Conservation (phyloP, 2,113 vertebrate genomes). For the Vanacampus margaritifer region DNA sequence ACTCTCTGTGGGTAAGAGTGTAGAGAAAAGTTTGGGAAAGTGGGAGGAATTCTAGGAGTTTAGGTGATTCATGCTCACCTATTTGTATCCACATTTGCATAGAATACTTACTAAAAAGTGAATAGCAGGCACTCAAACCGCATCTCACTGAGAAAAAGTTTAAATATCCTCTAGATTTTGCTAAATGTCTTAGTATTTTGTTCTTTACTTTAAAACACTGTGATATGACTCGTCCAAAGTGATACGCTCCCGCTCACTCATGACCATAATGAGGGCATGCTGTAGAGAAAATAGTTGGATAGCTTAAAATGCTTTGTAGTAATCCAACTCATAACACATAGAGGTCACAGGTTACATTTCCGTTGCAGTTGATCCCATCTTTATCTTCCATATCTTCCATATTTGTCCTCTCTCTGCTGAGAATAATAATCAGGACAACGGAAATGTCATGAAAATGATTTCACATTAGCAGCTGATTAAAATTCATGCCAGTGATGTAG, state of each 20-base stretch:
- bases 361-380: slow-evolving; percentile 22
- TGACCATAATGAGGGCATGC: background rate
- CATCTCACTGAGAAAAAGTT: no score
- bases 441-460: slow-evolving; percentile 40
- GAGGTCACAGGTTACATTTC: slow-evolving; percentile 8
- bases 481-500: slow-evolving; percentile 28
- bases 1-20: slow-evolving; percentile 34
- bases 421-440: slow-evolving; percentile 33
- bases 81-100: no score
- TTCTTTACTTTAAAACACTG: no score
- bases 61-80: no score
- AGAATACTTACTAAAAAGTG: no score
- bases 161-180: no score
- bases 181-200: no score
- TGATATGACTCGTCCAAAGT: no score
- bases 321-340: slow-evolving; percentile 25
- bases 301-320: background rate
- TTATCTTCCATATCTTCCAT: slow-evolving; percentile 36
- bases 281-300: background rate
- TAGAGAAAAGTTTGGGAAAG: slow-evolving; percentile 5
- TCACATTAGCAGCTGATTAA: slow-evolving; percentile 36
- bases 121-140: no score
- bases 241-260: no score
- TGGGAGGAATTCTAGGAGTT: background rate
- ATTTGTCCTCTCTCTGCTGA: slow-evolving; percentile 20